Conservation (phyloP, 2,113 vertebrate genomes). For the Mionectes macconnelli region DNA sequence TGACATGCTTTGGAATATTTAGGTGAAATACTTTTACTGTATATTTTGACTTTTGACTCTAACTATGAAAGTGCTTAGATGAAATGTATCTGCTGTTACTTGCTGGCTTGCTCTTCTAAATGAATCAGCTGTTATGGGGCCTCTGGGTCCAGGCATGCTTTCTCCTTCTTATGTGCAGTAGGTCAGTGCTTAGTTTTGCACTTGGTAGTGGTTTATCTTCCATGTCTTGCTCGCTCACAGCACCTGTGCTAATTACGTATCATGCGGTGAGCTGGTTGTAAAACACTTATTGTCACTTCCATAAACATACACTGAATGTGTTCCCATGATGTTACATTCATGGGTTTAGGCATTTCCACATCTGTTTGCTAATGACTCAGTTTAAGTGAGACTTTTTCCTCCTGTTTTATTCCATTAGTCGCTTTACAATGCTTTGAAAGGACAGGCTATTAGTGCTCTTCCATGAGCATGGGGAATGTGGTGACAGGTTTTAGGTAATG, state of each 20-base stretch:
- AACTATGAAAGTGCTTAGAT: background rate
- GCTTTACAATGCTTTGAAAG: background rate
- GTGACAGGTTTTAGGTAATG: background rate
- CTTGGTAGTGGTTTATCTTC: background rate
- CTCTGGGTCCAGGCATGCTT: background rate
- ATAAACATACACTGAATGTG: background rate
- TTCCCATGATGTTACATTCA: background rate
- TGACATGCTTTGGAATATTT: background rate
- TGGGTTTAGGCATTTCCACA: background rate
- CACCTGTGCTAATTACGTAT: background rate
- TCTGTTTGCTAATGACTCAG: background rate
- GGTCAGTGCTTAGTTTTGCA: background rate
- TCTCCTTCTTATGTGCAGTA: background rate
- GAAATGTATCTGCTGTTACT: background rate
- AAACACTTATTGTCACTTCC: background rate
- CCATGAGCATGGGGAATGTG: too few relatives aligned
- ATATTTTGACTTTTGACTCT: background rate
- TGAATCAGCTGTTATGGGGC: background rate
- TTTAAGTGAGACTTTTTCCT: background rate
- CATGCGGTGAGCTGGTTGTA: background rate
- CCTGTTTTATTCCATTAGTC: background rate
- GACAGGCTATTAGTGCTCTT: background rate
- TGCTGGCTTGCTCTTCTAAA: background rate
- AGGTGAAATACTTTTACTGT: background rate
- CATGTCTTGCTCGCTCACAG: background rate